A percentile compares a stretch with the other conserved stretches of the same genome.
Conservation (phyloP, 2,888 invertebrate species). For the Caenorhabditis sinica region DNA sequence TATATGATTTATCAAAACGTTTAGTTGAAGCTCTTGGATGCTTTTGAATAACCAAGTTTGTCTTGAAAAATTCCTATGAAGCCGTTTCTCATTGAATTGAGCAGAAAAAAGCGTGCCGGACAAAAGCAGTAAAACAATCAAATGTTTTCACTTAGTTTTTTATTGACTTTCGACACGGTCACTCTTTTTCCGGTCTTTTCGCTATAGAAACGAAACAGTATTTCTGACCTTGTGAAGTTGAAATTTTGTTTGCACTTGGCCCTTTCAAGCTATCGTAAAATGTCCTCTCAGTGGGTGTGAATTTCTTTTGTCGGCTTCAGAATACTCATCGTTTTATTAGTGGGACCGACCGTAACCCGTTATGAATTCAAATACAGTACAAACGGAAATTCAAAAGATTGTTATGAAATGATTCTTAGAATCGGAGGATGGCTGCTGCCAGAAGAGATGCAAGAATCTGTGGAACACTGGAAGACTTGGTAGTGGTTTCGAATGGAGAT, state of each 20-base stretch:
- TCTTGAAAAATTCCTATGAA: too few relatives aligned
- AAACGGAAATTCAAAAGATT: background rate
- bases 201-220: background rate
- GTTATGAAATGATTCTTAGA: constrained; percentile 15
- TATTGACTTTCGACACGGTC: constrained; percentile 20
- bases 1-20: too few relatives aligned
- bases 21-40: too few relatives aligned
- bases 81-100: constrained; percentile 3
- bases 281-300: background rate
- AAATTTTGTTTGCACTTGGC: constrained; percentile 5
- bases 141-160: constrained; percentile 5
- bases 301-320: constrained; percentile 13
- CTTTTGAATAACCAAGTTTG: too few relatives aligned
- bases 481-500: constrained; percentile 34
- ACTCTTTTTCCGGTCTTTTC: background rate
- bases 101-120: constrained; percentile 24
- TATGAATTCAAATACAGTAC: constrained; percentile 29
- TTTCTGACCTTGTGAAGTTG: background rate
- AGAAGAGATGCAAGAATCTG: constrained; percentile 47
- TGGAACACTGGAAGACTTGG: constrained; percentile 37
- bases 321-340: constrained; percentile 37
- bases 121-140: constrained; percentile 31
- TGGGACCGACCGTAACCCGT: constrained; percentile 49
- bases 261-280: background rate
- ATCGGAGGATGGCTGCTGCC: constrained; percentile 30